Conservation (phyloP, 2,797 vertebrate species). For the Rhyacichthys aspro region DNA sequence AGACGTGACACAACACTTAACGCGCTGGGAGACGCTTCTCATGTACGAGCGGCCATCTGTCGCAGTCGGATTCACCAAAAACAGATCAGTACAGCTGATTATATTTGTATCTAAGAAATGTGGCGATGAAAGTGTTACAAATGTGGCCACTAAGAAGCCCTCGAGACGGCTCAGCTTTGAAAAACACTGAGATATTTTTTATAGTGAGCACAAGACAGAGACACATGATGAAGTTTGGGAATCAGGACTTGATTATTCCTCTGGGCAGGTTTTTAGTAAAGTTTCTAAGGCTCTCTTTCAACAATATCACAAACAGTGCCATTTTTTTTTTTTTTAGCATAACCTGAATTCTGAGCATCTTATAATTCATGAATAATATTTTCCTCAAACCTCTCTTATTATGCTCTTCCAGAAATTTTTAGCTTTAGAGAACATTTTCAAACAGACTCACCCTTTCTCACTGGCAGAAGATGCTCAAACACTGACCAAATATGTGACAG, state of each 20-base stretch:
- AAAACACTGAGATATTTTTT: slow-evolving; percentile 26
- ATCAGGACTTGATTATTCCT: slow-evolving; percentile 28
- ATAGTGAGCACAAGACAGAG: slow-evolving; percentile 47
- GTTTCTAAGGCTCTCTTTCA: background rate
- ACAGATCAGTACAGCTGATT: slow-evolving; percentile 35
- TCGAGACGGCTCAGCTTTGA: slow-evolving; percentile 13
- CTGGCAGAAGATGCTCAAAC: too few species aligned
- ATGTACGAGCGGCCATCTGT: slow-evolving; percentile 57
- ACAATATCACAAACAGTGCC: too few species aligned
- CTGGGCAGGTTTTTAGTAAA: background rate
- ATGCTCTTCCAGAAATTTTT: too few species aligned
- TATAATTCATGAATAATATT: too few species aligned
- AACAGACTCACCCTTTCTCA: too few species aligned
- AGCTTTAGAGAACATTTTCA: too few species aligned
- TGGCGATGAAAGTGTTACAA: slow-evolving; percentile 25
- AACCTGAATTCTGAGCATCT: too few species aligned
- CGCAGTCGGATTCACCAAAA: slow-evolving; percentile 41
- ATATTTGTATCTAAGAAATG: slow-evolving; percentile 21
- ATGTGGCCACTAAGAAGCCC: slow-evolving; percentile 18
- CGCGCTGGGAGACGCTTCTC: slow-evolving; percentile 47
- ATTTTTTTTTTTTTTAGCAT: too few species aligned
- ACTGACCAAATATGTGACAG: too few species aligned
- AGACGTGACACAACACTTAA: slow-evolving; percentile 58
- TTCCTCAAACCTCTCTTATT: too few species aligned
- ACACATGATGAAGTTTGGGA: slow-evolving; percentile 49